Percentiles rank a stretch among this genome's conserved stretches.
Conservation (phyloP, 2,888 invertebrate genomes). For the Notocelia uddmanniana region DNA sequence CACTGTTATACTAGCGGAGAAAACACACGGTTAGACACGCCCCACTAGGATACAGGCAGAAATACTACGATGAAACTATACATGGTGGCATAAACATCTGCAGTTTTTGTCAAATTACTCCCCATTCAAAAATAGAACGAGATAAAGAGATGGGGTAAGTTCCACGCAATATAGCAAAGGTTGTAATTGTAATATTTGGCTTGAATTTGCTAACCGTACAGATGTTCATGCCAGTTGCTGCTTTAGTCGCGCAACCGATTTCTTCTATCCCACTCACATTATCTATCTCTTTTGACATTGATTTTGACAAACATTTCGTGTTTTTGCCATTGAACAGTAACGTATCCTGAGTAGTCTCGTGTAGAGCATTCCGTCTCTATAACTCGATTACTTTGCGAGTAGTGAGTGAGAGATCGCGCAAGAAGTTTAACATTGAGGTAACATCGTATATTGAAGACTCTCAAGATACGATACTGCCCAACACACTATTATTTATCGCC, state of each 20-base stretch:
- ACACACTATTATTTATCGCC: neutral
- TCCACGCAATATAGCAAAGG: neutral
- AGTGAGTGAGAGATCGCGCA: neutral
- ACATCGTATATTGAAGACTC: neutral
- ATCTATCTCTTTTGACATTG: neutral
- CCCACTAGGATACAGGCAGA: conserved; percentile 38
- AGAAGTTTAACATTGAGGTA: neutral
- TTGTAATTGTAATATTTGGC: neutral
- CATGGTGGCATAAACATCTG: neutral
- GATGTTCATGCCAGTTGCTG: neutral
- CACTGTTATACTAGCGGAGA: conserved; percentile 84
- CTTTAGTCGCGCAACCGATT: neutral
- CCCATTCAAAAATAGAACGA: neutral
- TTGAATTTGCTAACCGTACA: neutral
- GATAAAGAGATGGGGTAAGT: neutral
- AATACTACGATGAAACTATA: conserved; percentile 32
- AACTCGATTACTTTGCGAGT: neutral
- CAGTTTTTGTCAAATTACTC: too few relatives aligned
- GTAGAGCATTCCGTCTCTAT: neutral
- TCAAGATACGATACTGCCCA: neutral
- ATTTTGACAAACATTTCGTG: neutral
- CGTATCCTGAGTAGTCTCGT: neutral
- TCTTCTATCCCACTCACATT: neutral
- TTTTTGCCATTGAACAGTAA: neutral
- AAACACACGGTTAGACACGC: conserved; percentile 71